Conservation (phyloP, 1,140 invertebrate species). For the Heliconius eleuchia region DNA sequence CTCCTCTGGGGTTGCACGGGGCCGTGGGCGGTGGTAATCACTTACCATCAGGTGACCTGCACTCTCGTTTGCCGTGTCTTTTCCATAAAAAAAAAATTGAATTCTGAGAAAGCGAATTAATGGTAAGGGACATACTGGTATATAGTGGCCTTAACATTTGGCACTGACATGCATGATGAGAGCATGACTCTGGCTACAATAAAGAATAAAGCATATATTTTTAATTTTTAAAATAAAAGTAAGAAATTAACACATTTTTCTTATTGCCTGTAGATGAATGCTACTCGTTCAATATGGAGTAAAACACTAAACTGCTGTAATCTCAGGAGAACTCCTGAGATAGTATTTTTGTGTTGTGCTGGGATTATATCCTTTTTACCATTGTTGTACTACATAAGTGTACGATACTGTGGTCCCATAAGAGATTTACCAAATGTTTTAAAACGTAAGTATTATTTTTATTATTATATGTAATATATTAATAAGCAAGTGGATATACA, state of each 20-base stretch:
- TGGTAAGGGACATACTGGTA: too few species aligned
- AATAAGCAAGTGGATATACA: not conserved
- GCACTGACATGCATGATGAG: too few species aligned
- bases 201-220: too few species aligned
- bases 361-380: slow-evolving; percentile 77
- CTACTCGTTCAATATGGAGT: slow-evolving; percentile 82
- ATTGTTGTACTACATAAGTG: slow-evolving; percentile 78
- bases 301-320: slow-evolving; percentile 80
- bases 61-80: too few species aligned
- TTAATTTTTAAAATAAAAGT: too few species aligned
- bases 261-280: slow-evolving; percentile 80
- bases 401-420: slow-evolving; percentile 75
- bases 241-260: not conserved
- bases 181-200: too few species aligned
- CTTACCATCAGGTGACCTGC: too few species aligned
- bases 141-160: too few species aligned
- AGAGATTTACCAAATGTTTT: slow-evolving; percentile 70
- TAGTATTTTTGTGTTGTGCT: slow-evolving; percentile 79
- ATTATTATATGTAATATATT: not conserved
- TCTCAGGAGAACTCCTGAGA: slow-evolving; percentile 78
- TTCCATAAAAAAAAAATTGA: too few species aligned
- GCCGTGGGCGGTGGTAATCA: too few species aligned
- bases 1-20: too few species aligned
- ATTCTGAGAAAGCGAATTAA: too few species aligned
- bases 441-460: slow-evolving; percentile 58